Evolutionary conservation across 2,888 invertebrate genomes (phyloP).

Genomic region (Latrodectus hesperus): DNA sequence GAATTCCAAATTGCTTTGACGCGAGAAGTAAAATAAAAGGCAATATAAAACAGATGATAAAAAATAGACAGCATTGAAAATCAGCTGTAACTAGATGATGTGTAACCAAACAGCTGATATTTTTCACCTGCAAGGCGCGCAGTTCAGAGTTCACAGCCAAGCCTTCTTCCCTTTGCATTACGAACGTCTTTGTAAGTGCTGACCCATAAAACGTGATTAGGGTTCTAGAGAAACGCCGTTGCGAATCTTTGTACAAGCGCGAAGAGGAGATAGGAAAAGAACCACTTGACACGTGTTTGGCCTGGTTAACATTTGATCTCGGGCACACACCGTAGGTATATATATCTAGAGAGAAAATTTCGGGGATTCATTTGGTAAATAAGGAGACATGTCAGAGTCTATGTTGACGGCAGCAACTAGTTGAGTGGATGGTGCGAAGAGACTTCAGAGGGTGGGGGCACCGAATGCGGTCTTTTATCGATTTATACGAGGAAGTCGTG

Average conservation of each 20-base stretch:
- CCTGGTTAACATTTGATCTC: constrained; percentile 30
- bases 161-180: constrained; percentile 10
- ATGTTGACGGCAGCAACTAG: neutral
- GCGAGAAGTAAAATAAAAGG: no score
- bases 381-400: neutral
- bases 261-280: neutral
- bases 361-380: neutral
- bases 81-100: neutral
- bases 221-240: constrained; percentile 20
- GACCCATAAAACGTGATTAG: constrained; percentile 67
- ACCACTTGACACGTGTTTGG: constrained; percentile 29
- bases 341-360: neutral
- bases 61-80: no score
- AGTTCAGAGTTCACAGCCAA: constrained; percentile 49
- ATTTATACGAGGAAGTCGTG: neutral
- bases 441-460: neutral
- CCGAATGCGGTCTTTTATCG: neutral
- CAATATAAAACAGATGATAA: no score
- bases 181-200: constrained; percentile 31
- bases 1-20: no score
- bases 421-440: neutral
- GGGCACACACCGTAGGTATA: neutral
- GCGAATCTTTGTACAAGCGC: neutral
- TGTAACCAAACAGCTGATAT: constrained; percentile 28
- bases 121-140: constrained; percentile 27